Percentiles rank a stretch among this genome's conserved stretches.
Evolutionary conservation across 2,888 invertebrate genomes (phyloP).

Genomic region (Himalopsyche anomala): DNA sequence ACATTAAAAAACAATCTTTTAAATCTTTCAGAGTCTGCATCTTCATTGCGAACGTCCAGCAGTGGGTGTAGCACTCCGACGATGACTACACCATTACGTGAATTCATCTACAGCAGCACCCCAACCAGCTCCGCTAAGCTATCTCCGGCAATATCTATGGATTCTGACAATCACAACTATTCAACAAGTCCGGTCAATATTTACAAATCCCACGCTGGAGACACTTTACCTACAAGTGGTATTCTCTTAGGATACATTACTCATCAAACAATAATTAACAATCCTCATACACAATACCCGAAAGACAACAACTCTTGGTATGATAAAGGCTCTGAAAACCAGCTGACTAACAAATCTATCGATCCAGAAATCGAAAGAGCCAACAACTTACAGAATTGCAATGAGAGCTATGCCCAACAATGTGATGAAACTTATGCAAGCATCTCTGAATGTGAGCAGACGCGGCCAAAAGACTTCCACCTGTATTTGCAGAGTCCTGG

Average conservation of each 20-base stretch:
- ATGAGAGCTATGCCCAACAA: neutral
- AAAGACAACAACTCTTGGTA: constrained; percentile 33
- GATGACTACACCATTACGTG: constrained; percentile 67
- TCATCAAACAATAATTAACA: constrained; percentile 52
- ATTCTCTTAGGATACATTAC: constrained; percentile 60
- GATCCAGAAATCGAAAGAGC: neutral
- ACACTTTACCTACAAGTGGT: constrained; percentile 56
- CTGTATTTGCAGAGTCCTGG: neutral
- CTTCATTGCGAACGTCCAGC: constrained; percentile 70
- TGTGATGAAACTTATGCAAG: constrained; percentile 1
- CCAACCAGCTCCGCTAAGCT: constrained; percentile 52
- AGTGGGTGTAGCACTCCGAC: constrained; percentile 69
- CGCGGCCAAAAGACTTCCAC: constrained; percentile 15
- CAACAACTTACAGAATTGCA: neutral
- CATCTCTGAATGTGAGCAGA: neutral
- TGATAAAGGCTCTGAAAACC: constrained; percentile 15
- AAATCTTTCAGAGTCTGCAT: constrained; percentile 64
- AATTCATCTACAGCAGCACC: constrained; percentile 67
- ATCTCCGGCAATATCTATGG: constrained; percentile 55
- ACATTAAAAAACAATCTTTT: constrained; percentile 36
- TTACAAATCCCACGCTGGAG: constrained; percentile 63
- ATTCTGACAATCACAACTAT: constrained; percentile 56
- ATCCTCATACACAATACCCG: neutral
- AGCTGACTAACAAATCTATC: neutral
- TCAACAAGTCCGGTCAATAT: constrained; percentile 65